A percentile compares a stretch with the other conserved stretches of the same genome.
Conservation (phyloP, 2,113 vertebrate genomes). For the Guaruba guarouba region DNA sequence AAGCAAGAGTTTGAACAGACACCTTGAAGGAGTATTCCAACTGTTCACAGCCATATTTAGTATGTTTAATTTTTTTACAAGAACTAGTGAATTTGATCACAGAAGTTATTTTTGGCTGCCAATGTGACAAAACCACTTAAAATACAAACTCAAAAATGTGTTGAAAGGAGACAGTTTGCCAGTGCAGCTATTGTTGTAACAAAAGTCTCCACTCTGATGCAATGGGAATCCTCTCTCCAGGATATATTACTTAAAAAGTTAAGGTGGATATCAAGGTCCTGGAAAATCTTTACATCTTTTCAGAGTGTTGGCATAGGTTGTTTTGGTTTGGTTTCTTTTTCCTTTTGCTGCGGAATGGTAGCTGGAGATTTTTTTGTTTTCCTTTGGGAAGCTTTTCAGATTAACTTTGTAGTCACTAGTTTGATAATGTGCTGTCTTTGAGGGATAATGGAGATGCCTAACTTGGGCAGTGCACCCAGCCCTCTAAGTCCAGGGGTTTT, state of each 20-base stretch:
- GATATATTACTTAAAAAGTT: background rate
- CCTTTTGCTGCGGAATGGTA: background rate
- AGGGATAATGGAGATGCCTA: accelerated
- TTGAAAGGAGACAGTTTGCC: constrained; percentile 39
- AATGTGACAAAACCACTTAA: constrained; percentile 51
- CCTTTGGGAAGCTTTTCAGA: background rate
- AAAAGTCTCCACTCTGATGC: background rate
- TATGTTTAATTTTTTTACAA: constrained; percentile 23
- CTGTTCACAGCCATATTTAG: background rate
- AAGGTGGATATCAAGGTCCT: background rate
- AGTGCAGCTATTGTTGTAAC: constrained; percentile 9
- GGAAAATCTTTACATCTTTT: background rate
- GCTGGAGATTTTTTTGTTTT: background rate
- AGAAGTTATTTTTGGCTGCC: constrained; percentile 58
- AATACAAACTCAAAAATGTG: constrained; percentile 24
- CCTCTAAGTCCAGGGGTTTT: background rate
- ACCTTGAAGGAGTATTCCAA: background rate
- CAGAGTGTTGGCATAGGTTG: background rate
- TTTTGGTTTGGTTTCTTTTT: background rate
- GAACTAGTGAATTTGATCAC: constrained; percentile 44
- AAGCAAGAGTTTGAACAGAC: background rate
- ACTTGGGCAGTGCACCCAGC: background rate
- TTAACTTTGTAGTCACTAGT: background rate
- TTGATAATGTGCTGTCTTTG: background rate
- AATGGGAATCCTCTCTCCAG: background rate